These are phyloP conservation scores for Channa striata DNA, from an alignment of 2,797 vertebrate genomes.

Conservation along the genomic window DNA sequence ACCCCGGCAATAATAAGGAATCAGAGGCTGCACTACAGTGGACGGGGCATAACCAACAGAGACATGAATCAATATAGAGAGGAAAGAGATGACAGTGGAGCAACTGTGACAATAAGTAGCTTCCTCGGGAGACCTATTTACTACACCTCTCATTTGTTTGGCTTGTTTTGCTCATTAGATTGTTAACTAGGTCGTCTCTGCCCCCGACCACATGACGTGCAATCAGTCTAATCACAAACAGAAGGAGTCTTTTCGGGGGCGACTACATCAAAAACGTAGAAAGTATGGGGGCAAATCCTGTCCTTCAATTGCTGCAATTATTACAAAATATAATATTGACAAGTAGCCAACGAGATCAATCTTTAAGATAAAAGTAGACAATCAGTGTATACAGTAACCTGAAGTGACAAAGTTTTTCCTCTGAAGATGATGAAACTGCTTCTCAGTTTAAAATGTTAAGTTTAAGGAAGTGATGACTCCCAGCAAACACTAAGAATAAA, in stretches of 20 bases:
- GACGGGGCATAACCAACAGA: constrained; percentile 54
- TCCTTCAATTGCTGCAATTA: constrained; percentile 45
- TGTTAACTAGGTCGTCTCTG: constrained; percentile 59
- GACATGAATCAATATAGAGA: constrained; percentile 62
- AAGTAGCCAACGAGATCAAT: neutral
- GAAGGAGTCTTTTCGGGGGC: constrained; percentile 29
- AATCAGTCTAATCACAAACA: constrained; percentile 54
- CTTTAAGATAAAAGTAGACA: neutral
- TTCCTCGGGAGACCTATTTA: constrained; percentile 54
- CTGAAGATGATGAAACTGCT: constrained; percentile 64
- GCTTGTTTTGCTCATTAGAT: constrained; percentile 64
- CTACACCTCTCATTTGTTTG: constrained; percentile 57
- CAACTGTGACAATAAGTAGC: constrained; percentile 66
- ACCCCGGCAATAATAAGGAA: constrained; percentile 78
- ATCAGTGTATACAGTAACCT: neutral
- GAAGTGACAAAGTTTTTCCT: constrained; percentile 31
- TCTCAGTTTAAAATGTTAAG: constrained; percentile 55
- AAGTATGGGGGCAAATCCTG: constrained; percentile 34
- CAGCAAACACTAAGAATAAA: constrained; percentile 79
- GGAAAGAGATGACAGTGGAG: constrained; percentile 50
- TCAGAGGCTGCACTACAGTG: constrained; percentile 62
- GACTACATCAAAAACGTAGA: constrained; percentile 47
- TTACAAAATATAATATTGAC: neutral
- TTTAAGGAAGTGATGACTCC: constrained; percentile 82
- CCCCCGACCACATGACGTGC: constrained; percentile 54